phyloP scores from a whole-genome alignment of 2,888 invertebrate species.

The Pyrochroa serraticornis region DNA sequence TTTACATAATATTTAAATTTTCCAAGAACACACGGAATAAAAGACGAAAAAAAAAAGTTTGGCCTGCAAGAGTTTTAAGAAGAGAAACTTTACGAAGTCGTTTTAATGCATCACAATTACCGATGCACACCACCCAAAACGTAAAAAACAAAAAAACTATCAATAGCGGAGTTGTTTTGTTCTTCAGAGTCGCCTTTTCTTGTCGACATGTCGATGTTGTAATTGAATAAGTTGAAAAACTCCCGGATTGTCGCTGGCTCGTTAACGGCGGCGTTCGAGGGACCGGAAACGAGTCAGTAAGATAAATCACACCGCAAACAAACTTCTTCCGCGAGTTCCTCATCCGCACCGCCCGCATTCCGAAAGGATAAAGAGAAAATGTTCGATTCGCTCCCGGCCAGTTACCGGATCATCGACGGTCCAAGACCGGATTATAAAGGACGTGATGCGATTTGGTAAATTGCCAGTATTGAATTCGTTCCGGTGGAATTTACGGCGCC shows the following conservation, averaged over 20 bases:
- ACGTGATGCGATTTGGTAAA: conserved; percentile 30
- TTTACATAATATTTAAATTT: no score
- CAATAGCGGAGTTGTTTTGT: no score
- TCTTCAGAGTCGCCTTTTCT: no score
- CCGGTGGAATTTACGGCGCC: neutral
- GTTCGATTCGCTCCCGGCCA: conserved; percentile 18
- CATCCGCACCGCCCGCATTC: conserved; percentile 7
- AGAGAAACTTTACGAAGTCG: no score
- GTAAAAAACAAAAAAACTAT: no score
- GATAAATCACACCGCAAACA: conserved; percentile 31
- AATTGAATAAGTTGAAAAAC: conserved; percentile 26
- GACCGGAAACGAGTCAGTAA: conserved; percentile 28
- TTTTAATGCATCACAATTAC: no score
- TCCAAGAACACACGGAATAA: no score
- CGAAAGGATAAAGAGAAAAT: conserved; percentile 6
- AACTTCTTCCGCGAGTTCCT: conserved; percentile 28
- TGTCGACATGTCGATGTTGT: neutral
- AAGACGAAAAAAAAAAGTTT: no score
- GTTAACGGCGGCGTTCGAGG: conserved; percentile 19
- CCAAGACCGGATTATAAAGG: conserved; percentile 27
- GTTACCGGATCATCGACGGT: conserved; percentile 32
- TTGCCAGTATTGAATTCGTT: conserved; percentile 28
- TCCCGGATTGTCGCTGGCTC: conserved; percentile 18
- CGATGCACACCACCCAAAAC: no score
- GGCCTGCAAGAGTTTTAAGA: no score